Conservation (phyloP, 2,888 invertebrate species). For the Tetragonisca angustula region DNA sequence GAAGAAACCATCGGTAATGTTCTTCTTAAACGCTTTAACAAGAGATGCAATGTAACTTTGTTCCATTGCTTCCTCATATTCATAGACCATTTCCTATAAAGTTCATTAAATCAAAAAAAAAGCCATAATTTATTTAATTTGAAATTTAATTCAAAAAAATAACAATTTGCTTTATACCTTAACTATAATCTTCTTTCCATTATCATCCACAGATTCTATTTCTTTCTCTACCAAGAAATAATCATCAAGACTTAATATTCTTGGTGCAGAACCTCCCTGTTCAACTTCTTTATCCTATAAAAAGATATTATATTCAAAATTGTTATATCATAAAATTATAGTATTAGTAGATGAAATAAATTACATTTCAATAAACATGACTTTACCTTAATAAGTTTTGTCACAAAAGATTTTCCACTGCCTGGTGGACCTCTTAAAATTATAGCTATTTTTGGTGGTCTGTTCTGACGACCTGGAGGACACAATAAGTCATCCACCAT, state of each 20-base stretch:
- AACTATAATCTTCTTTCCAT: conserved; percentile 89
- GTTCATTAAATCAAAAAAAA: conserved; percentile 18
- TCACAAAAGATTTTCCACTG: conserved; percentile 96
- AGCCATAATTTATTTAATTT: background rate
- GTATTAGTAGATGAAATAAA: background rate
- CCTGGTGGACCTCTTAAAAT: conserved; percentile 97
- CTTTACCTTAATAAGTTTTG: conserved; percentile 93
- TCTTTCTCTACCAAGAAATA: conserved; percentile 97
- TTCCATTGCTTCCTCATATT: conserved; percentile 94
- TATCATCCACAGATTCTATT: conserved; percentile 89
- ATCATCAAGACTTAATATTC: conserved; percentile 97
- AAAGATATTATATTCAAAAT: conserved; percentile 18
- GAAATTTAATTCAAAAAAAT: background rate
- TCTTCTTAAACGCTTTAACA: conserved; percentile 95
- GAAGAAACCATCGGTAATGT: conserved; percentile 95
- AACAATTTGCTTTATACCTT: conserved; percentile 83
- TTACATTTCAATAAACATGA: conserved; percentile 10
- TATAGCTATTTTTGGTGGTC: conserved; percentile 93
- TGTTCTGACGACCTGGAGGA: conserved; percentile 91
- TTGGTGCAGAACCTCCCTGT: conserved; percentile 94
- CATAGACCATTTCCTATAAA: conserved; percentile 91
- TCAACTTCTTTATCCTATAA: conserved; percentile 89
- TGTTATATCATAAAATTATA: background rate
- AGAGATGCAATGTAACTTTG: conserved; percentile 92
- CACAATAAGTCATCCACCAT: conserved; percentile 93